Evolutionary conservation across 2,888 invertebrate species (phyloP), one percentile per base, ranked within the genome.

Genomic region (Parthenolecanium corni): DNA sequence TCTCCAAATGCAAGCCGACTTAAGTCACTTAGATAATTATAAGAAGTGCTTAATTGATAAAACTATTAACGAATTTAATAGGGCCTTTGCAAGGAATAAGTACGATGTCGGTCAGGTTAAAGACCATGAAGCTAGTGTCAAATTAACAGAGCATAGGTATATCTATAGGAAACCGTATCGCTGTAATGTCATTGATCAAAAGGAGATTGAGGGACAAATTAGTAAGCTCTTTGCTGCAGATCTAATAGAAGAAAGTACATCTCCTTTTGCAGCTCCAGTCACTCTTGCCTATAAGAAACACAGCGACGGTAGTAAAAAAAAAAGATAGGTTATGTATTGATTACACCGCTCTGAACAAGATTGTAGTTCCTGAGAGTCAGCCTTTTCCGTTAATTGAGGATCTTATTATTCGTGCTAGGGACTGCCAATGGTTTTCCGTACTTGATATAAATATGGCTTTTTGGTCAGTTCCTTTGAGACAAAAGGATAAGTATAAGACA

Each of bases 361-460:
- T 51, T 9, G 25, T 61, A 3, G 51, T 51, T n/a, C 51, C 52
- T 18, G 38, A 61, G 51, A 61, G 51, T 21, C 61, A 61, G 31
- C 61, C 51, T 6, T 51, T 61, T 23, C 61, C 51, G 2, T 40
- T 51, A n/a, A 61, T 61, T 51, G 51, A 61, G 16, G 61, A 61
- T 61, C 11, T 61, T 20, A 51, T 61, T 18, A 21, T 40, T 6
- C 6, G 70, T 58, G 70, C 71, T 4, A 67, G 67, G 66, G 69
- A 72, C 57, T 72, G 71, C 52, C 69, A 69, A 49, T 71, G 65
- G 66, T 72, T 71, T 62, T 64, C 71, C 16, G 71, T 69, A 14
- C 46, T 73, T 0, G 72, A 73, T 49, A 70, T 72, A 57, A 73
- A 72, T 64, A 72, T 71, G 11, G 73, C 71, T 36, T 73, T 73